Evolutionary conservation across 2,797 vertebrate genomes (phyloP), one percentile per base, ranked within the genome.

Genomic region (Eutrigla gurnardus): DNA sequence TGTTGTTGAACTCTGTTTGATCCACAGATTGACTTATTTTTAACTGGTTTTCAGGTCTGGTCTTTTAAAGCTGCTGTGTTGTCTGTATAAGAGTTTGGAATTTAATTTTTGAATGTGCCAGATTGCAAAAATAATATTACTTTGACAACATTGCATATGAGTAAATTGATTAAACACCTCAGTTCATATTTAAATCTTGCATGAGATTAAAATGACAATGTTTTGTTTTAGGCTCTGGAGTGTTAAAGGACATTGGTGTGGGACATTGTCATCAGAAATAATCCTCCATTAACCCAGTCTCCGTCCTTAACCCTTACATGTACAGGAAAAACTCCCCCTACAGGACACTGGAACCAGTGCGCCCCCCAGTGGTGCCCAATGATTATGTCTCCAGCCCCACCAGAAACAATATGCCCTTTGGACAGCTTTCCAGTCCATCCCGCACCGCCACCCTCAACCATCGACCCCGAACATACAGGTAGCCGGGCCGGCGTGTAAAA

Each of bases 381-480:
- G 97, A 98, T 94, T 98, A 98, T 47, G 97, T 96, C 85, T 96
- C 96, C 89, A 98, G 97, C 91, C 97, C 97, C 75, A 97, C 96
- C 80, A 87, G 88, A 52, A 96, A 96, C 94, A 96, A 94, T 90
- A 92, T 93, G 93, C 93, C 90, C 70, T 90, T 90, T 54, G 95
- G 95, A 37, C 96, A 97, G 83, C 89, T 93, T 49, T 95, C 96
- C 86, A 98, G 97, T 92, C 97, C 97, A 58, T 96, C 91, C 72
- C 96, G 97, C 92, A 98, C 97, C 4, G 97, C 97, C 88, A 97
- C 97, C 78, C 96, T 98, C 77, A 97, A 96, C 94, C 97, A 97
- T 83, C 96, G 97, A 85, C 97, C 96, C 90, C 95, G 97, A 92
- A 98, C 98, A 15, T 97, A 97, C 96, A 98, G 97, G 97, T 99